phyloP scores from a whole-genome alignment of 2,797 vertebrate species.

The Cryptoprocta ferox region DNA sequence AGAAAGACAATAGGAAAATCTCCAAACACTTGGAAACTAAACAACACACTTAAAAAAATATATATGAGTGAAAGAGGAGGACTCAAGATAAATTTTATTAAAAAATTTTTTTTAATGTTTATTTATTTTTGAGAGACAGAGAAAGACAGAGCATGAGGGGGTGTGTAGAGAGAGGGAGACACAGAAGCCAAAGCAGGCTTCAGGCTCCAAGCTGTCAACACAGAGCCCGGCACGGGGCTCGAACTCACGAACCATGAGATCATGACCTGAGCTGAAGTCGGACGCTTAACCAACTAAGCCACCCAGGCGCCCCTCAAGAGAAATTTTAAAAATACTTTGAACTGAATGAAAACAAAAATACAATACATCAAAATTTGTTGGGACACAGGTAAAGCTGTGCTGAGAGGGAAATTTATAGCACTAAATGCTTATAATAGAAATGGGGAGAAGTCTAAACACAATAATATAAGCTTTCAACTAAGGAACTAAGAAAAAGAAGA shows the following conservation, averaged over 20 bases:
- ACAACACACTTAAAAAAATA: not conserved
- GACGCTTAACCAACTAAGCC: too few relatives aligned
- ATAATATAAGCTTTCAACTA: not conserved
- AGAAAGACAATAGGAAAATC: slow-evolving; percentile 30
- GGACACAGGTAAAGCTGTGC: not conserved
- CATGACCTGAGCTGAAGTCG: too few relatives aligned
- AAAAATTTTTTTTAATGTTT: too few relatives aligned
- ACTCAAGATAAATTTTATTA: not conserved
- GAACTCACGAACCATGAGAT: too few relatives aligned
- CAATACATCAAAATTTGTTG: not conserved
- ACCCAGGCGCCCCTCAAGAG: too few relatives aligned
- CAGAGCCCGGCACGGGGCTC: too few relatives aligned
- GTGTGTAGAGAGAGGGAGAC: too few relatives aligned
- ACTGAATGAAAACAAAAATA: slow-evolving; percentile 20
- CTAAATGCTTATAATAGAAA: not conserved
- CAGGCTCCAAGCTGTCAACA: too few relatives aligned
- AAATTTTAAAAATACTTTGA: not conserved
- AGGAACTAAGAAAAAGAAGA: not conserved
- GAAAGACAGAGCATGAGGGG: too few relatives aligned
- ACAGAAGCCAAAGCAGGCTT: too few relatives aligned
- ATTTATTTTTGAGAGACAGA: too few relatives aligned
- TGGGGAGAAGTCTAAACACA: not conserved
- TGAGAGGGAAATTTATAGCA: not conserved
- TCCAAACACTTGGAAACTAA: slow-evolving; percentile 46
- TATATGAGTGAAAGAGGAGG: too few relatives aligned